Evolutionary conservation across 2,888 invertebrate species (phyloP).

Genomic region (Sympetrum striolatum): DNA sequence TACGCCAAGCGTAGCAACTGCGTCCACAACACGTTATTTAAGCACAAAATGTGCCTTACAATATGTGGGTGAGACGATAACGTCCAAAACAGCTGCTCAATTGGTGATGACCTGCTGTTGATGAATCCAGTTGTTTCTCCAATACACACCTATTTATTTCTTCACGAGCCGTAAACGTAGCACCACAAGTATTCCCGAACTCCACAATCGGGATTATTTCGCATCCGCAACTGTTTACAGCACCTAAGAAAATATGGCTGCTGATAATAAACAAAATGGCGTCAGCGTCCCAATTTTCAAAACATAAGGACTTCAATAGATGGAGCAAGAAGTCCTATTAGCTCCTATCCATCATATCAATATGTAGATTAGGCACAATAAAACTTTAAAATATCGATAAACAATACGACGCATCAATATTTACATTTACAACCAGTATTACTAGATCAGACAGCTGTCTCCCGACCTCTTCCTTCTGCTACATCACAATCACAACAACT

Average conservation of each 20-base stretch:
- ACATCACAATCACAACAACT: conserved; percentile 42
- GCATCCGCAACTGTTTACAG: conserved; percentile 43
- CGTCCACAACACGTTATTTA: conserved; percentile 19
- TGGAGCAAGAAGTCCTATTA: conserved; percentile 14
- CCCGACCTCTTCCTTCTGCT: conserved; percentile 33
- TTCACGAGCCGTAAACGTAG: conserved; percentile 44
- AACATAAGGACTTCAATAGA: conserved; percentile 31
- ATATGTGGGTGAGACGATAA: background rate
- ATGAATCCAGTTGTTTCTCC: conserved; percentile 40
- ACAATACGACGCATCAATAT: conserved; percentile 36
- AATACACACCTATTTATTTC: conserved; percentile 27
- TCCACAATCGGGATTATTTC: conserved; percentile 30
- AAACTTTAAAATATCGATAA: conserved; percentile 41
- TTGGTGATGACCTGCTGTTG: conserved; percentile 24
- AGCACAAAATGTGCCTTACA: conserved; percentile 17
- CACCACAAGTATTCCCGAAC: conserved; percentile 35
- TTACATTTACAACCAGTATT: conserved; percentile 20
- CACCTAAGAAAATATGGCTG: conserved; percentile 43
- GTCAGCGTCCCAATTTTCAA: conserved; percentile 39
- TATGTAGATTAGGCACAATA: conserved; percentile 34
- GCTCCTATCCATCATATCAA: conserved; percentile 25
- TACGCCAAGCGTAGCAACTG: conserved; percentile 19
- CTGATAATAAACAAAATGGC: conserved; percentile 42
- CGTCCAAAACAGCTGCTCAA: conserved; percentile 21
- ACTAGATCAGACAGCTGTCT: conserved; percentile 15